phyloP scores from a whole-genome alignment of 1,140 invertebrate species.

The Drosophila paulistorum region DNA sequence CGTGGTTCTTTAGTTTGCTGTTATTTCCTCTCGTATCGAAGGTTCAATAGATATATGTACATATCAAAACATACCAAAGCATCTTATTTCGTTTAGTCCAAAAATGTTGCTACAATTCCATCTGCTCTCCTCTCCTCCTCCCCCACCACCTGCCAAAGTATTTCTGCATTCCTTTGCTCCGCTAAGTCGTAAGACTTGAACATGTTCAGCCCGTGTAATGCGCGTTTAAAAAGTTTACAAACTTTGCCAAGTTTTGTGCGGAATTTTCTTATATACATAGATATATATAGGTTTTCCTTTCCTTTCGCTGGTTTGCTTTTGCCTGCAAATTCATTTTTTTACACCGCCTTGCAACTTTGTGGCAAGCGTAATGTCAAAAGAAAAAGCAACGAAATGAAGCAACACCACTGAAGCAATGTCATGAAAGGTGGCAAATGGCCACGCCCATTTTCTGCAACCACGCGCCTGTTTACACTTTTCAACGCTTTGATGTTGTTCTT shows the following conservation, averaged over 20 bases:
- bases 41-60: constrained; percentile 33
- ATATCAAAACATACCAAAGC: constrained; percentile 40
- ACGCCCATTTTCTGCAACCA: constrained; percentile 47
- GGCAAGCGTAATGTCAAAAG: constrained; percentile 38
- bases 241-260: constrained; percentile 68
- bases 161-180: constrained; percentile 36
- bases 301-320: constrained; percentile 12
- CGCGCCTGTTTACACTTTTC: constrained; percentile 77
- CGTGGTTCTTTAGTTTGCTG: constrained; percentile 37
- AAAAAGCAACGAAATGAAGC: constrained; percentile 1
- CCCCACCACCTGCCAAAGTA: constrained; percentile 1
- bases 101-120: constrained; percentile 51
- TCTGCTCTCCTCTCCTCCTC: constrained; percentile 7
- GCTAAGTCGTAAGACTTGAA: constrained; percentile 62
- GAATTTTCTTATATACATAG: constrained; percentile 31
- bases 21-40: constrained; percentile 30
- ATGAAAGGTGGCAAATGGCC: constrained; percentile 19
- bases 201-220: constrained; percentile 77
- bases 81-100: constrained; percentile 31
- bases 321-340: constrained; percentile 57
- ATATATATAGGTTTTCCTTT: constrained; percentile 17
- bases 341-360: constrained; percentile 68
- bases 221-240: constrained; percentile 81
- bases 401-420: background rate
- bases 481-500: constrained; percentile 75